A percentile compares a stretch with the other conserved stretches of the same genome.
Conservation (phyloP, 1,140 invertebrate genomes). For the Dufourea novaeangliae region DNA sequence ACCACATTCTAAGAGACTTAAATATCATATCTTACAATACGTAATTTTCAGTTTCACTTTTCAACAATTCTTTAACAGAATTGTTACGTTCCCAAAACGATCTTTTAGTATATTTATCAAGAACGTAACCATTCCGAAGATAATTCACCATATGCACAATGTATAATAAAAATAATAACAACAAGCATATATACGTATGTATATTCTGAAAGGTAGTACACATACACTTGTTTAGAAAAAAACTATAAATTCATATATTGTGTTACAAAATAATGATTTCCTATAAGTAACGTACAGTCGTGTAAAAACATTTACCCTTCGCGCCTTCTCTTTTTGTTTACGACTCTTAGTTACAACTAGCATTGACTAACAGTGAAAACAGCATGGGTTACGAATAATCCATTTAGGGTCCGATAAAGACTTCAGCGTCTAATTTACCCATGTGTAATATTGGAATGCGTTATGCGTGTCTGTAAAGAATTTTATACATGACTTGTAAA, state of each 20-base stretch:
- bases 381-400: slow-evolving; percentile 60
- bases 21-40: slow-evolving; percentile 9
- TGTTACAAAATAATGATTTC: neutral
- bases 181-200: neutral
- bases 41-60: neutral
- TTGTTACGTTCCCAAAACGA: slow-evolving; percentile 4
- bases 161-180: slow-evolving; percentile 22
- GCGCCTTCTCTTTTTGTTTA: neutral
- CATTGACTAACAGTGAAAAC: neutral
- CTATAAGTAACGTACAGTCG: neutral
- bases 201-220: neutral
- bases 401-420: slow-evolving; percentile 40
- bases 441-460: neutral
- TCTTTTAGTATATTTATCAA: slow-evolving; percentile 17
- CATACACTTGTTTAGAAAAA: neutral
- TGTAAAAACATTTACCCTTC: neutral
- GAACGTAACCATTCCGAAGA: slow-evolving; percentile 1
- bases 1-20: slow-evolving; percentile 14
- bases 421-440: neutral
- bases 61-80: too few species aligned
- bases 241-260: neutral
- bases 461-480: slow-evolving; percentile 32
- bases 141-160: slow-evolving; percentile 22
- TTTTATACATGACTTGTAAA: slow-evolving; percentile 65
- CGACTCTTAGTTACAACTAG: neutral